Base-by-base conservation (phyloP, 2,113 vertebrate genomes). In the Hiodon tergisus region DNA sequence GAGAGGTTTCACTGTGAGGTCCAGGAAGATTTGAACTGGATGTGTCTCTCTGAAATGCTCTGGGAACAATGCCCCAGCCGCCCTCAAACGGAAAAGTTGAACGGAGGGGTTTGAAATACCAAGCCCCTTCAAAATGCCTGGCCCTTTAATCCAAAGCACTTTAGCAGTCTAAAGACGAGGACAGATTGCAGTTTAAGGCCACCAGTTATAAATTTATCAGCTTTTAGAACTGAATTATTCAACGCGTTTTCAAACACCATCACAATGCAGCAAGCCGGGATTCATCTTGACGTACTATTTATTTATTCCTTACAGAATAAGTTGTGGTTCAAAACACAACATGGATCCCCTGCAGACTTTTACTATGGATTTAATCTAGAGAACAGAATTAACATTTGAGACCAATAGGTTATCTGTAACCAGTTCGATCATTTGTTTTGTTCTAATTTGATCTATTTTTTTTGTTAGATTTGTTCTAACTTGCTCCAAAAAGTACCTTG, bases 1-100 rank as follows among this genome's bases (percentile, higher is more conserved):
- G 31, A 53, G 71, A 17, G 72, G 71, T 82, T 70, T 57, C 71
- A 77, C 4, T 75, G 75, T 50, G 76, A 76, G 78, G 78, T 67
- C 66, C 77, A 80, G 80, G 31, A 66, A 82, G 66, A 71, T 77
- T 74, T 58, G 31, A 17, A 71, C 54, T 76, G 75, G 83, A 83
- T 59, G 74, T 16, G 74, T 51, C 59, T 69, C 55, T 62, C 60
- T 16, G 17, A 74, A 72, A 71, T 71, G 50, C 69, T 71, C 73
- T 66, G 76, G 17, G 16, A 65, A 75, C 16, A 63, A 31, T 6
- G 51, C 7, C 79, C 48, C 16, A 53, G 57, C 65, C 73, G 57
- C 48, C n/a, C 55, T 68, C 65, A 57, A 71, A 77, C 50, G 75
- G 76, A 81, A 83, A 66, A 60, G 52, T 70, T 76, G 54, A 78